Percentiles rank a stretch among this genome's conserved stretches.
phyloP scores from a whole-genome alignment of 2,888 invertebrate genomes.

The Macrosiphum euphorbiae region DNA sequence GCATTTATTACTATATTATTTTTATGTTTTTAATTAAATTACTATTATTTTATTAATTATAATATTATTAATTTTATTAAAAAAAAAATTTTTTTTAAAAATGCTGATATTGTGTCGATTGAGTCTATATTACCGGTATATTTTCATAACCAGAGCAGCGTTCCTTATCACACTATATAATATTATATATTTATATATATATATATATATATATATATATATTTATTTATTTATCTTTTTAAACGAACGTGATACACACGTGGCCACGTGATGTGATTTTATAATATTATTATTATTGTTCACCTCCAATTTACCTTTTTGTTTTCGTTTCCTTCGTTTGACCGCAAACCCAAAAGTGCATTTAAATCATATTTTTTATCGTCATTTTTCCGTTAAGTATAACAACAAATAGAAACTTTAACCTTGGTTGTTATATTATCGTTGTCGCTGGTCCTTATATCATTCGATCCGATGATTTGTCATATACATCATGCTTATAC shows the following conservation, averaged over 20 bases:
- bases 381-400: background rate
- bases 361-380: conserved; percentile 13
- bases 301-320: conserved; percentile 7
- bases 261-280: conserved; percentile 27
- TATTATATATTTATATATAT: background rate
- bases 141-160: conserved; percentile 15
- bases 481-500: background rate
- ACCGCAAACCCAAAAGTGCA: conserved; percentile 34
- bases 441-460: background rate
- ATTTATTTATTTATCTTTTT: conserved; percentile 49
- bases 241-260: conserved; percentile 4
- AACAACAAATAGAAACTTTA: too few relatives aligned
- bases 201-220: background rate
- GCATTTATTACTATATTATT: background rate
- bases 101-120: too few relatives aligned
- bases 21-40: too few relatives aligned
- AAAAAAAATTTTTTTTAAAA: too few relatives aligned
- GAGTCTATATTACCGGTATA: background rate
- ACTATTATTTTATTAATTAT: too few relatives aligned
- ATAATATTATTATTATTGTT: conserved; percentile 26
- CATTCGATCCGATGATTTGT: background rate
- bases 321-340: background rate
- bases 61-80: too few relatives aligned
- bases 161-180: conserved; percentile 1
- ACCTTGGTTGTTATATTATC: background rate